Evolutionary conservation across 2,797 vertebrate species (phyloP), one percentile per base, ranked within the genome.

Genomic region (Coracias cyanogaster): DNA sequence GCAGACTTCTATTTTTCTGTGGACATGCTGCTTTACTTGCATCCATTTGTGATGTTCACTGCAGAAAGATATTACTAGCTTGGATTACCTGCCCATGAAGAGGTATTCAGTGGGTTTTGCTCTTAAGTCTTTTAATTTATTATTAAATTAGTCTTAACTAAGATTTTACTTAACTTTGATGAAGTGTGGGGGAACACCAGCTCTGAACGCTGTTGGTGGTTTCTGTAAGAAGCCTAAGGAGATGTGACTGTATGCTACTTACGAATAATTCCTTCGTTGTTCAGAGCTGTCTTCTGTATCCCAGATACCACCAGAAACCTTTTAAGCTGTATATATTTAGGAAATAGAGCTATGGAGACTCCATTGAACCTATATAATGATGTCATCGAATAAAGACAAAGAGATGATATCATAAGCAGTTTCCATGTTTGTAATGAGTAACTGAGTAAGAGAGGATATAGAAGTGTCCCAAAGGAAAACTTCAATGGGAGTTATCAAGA

Each of bases 151-250:
- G 0, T 13, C 15, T 70, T 70, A 45, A 37, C 29, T 46, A 3
- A 3, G 1, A 31, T 51, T 91, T 86, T 71, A 57, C 6, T 74
- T 58, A 37, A 67, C 8, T 7, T 22, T 55, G n/a, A 21, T 10
- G 20, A 61, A 21, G 7, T 6, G 28, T 4, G 3, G 20, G 18
- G 37, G 19, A n/a, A 29, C 29, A 57, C 20, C 20, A 0, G 3
- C 37, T 64, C 35, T 51, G n/a, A 41, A 15, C 3, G 3, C 13
- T 13, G 4, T 31, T 55, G 33, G 31, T 58, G 35, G 13, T 80
- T 91, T 76, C 57, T 78, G 2, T 31, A 33, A 67, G 16, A 79
- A 69, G 8, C 21, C n/a, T 54, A 61, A 43, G n/a, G 62, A 70
- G n/a, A 41, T 72, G 31, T 43, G 29, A 37, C 17, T 49, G 10